Evolutionary conservation across 2,113 vertebrate species (phyloP), one percentile per base, ranked within the genome.

Genomic region (Ochotona princeps): DNA sequence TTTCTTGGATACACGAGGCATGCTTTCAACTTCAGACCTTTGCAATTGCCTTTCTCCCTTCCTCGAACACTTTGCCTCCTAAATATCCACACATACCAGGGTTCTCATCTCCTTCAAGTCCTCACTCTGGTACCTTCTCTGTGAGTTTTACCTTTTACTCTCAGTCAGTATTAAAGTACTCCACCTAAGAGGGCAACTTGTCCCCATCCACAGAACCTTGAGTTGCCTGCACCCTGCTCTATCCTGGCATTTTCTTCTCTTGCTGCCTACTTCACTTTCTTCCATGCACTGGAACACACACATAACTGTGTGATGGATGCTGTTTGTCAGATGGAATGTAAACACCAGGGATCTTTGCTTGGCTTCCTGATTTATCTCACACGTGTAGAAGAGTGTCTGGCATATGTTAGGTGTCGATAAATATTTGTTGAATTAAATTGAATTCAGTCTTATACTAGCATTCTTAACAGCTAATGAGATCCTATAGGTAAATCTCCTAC

Each of bases 371-470:
- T 73, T 3, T 1, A 23, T 44, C 7, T 23, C 54, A 73, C 13
- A 32, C 14, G 0, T 14, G 2, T 57, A 79, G 75, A 83, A 79
- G 8, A 23, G 32, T 74, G 61, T 5, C 51, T 95, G 75, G 47
- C 18, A 57, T 30, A 79, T 20, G 25, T 67, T 67, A 78, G 25
- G 49, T 81, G 44, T 72, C 8, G 11, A 69, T 57, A 92, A 83
- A 70, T 51, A 75, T 14, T 75, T 92, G 47, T 49, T 74, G 63
- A 89, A 74, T 88, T 93, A 87, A 89, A 69, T 21, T 83, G 38
- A 90, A 87, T 65, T 95, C 21, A 28, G 3, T 84, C 18, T 60
- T 60, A 32, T 87, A 65, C 47, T 38, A 4, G 15, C 61, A 2
- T 83, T 79, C 38, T 76, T 49, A 69, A 26, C 15, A 57, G 32